A percentile compares a stretch with the other conserved stretches of the same genome.
These are phyloP conservation scores for Melanotaenia trifasciata DNA, from an alignment of 2,797 vertebrate genomes.

Conservation along the genomic window DNA sequence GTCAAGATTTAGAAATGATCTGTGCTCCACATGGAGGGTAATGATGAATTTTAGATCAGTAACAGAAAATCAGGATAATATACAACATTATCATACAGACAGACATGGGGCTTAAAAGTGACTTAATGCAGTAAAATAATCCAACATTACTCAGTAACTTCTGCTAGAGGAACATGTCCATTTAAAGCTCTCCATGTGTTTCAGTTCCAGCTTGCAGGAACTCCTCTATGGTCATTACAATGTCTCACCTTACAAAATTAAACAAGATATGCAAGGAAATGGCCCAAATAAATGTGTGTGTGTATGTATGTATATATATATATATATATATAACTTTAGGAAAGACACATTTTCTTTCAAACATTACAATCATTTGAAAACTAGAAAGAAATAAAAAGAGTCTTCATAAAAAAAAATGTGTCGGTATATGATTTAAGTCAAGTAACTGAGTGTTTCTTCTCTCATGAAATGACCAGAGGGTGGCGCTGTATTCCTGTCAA, in stretches of 20 bases:
- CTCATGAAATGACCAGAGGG: slow-evolving; percentile 37
- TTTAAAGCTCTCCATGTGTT: not conserved
- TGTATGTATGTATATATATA: not conserved
- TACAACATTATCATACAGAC: slow-evolving; percentile 35
- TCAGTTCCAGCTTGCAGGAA: not conserved
- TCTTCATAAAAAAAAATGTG: slow-evolving; percentile 4
- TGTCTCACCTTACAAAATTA: too few relatives aligned
- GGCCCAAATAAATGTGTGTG: too few relatives aligned
- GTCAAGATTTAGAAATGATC: slow-evolving; percentile 16
- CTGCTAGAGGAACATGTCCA: slow-evolving; percentile 13
- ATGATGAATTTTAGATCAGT: slow-evolving; percentile 6
- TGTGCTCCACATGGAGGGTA: slow-evolving; percentile 26
- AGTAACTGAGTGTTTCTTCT: slow-evolving; percentile 15
- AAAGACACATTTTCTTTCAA: slow-evolving; percentile 14
- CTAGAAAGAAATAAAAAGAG: slow-evolving; percentile 18
- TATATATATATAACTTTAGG: not conserved
- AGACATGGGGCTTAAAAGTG: slow-evolving; percentile 26
- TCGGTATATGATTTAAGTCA: not conserved
- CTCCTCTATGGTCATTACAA: too few relatives aligned
- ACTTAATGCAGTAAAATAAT: slow-evolving; percentile 32
- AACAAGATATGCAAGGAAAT: too few relatives aligned
- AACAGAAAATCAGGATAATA: slow-evolving; percentile 30
- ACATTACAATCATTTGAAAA: not conserved
- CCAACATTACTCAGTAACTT: slow-evolving; percentile 33
- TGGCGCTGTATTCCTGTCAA: slow-evolving; percentile 37